phyloP scores from a whole-genome alignment of 2,797 vertebrate species.

The Mionectes olivaceus region DNA sequence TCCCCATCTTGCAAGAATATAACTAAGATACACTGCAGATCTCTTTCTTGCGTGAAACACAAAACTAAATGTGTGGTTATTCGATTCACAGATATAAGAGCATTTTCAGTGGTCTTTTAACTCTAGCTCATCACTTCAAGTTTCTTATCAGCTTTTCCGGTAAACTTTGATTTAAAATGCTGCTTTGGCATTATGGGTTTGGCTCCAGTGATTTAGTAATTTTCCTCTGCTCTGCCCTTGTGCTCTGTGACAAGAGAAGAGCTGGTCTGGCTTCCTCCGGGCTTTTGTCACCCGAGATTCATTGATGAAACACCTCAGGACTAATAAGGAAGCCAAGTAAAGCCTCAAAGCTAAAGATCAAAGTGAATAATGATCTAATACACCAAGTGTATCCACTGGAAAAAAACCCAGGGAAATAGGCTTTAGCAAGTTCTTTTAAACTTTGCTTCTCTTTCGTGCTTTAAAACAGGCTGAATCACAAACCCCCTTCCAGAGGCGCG shows the following conservation, averaged over 20 bases:
- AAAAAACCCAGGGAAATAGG: background rate
- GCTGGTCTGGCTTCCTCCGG: background rate
- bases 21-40: background rate
- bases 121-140: background rate
- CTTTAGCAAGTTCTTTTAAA: background rate
- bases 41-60: rapidly evolving
- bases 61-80: background rate
- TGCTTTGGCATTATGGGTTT: background rate
- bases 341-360: background rate
- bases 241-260: background rate
- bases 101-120: background rate
- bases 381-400: background rate
- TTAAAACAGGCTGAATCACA: background rate
- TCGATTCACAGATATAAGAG: background rate
- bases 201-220: background rate
- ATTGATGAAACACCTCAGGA: background rate
- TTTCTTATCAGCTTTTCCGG: background rate
- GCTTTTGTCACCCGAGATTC: constrained; percentile 5
- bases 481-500: rapidly evolving
- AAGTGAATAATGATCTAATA: background rate
- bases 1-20: background rate
- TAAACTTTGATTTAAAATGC: background rate
- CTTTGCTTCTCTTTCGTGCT: background rate
- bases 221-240: background rate
- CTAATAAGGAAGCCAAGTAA: background rate